Conservation (phyloP, 2,797 vertebrate genomes). For the Enteromius treurensis region DNA sequence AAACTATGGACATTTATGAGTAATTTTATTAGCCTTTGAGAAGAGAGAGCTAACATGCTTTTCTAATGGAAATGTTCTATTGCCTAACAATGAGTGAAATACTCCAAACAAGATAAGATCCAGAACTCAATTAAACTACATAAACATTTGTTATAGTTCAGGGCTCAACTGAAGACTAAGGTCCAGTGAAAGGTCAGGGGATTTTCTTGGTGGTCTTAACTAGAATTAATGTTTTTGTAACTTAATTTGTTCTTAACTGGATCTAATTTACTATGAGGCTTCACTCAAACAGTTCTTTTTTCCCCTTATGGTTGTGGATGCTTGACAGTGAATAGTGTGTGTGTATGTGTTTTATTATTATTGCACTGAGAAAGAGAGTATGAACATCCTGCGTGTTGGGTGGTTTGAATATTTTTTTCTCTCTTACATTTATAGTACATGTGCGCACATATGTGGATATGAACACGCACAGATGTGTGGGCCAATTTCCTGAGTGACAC, state of each 20-base stretch:
- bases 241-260: slow-evolving; percentile 37
- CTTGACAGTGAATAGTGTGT: slow-evolving; percentile 11
- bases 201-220: slow-evolving; percentile 16
- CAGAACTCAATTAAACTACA: slow-evolving; percentile 11
- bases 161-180: background rate
- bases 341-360: background rate
- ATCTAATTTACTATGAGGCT: slow-evolving; percentile 8
- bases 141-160: slow-evolving; percentile 13
- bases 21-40: slow-evolving; percentile 42
- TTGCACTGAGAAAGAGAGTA: background rate
- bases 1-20: slow-evolving; percentile 44
- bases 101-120: slow-evolving; percentile 8
- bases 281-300: background rate
- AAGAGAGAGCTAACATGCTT: slow-evolving; percentile 9
- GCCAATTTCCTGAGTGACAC: slow-evolving; percentile 9
- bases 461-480: slow-evolving; percentile 8
- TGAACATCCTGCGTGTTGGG: slow-evolving; percentile 4
- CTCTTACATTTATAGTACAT: slow-evolving; percentile 4
- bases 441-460: background rate
- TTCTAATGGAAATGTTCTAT: slow-evolving; percentile 31
- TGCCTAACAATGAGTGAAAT: slow-evolving; percentile 17
- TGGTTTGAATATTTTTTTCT: background rate
- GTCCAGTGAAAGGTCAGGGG: slow-evolving; percentile 19
- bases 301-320: background rate
- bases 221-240: slow-evolving; percentile 46